phyloP scores from a whole-genome alignment of 23 tunicate species.

The Halocynthia aurantium region DNA sequence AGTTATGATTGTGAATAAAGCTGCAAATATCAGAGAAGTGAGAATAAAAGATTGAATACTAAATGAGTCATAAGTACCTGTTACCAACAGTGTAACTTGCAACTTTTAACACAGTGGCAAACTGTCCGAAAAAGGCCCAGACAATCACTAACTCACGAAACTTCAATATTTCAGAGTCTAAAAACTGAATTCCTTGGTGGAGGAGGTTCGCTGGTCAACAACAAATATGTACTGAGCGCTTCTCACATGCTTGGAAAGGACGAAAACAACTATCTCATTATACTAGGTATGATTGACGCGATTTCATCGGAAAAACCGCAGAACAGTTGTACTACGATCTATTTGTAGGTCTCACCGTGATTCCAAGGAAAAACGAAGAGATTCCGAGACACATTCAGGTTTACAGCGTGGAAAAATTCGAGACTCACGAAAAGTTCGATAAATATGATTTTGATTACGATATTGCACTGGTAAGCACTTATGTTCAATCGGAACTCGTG shows the following conservation, averaged over 20 bases:
- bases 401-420: neutral
- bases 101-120: neutral
- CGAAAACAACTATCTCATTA: constrained; percentile 1
- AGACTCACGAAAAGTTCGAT: neutral
- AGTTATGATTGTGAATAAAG: constrained; percentile 18
- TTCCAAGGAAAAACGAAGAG: neutral
- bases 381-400: constrained; percentile 6
- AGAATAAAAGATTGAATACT: neutral
- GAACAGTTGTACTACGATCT: neutral
- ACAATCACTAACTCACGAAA: neutral
- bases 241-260: constrained; percentile 16
- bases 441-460: constrained; percentile 19
- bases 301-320: too few relatives aligned
- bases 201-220: constrained; percentile 33
- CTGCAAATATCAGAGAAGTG: neutral
- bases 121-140: neutral
- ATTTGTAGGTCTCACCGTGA: neutral
- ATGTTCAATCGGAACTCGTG: neutral
- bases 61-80: too few relatives aligned
- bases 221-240: constrained; percentile 32
- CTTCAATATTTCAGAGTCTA: constrained; percentile 9
- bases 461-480: constrained; percentile 27
- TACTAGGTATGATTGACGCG: constrained; percentile 32
- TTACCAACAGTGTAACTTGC: too few relatives aligned
- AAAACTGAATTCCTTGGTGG: constrained; percentile 3